Percentiles rank a stretch among this genome's conserved stretches.
Evolutionary conservation across 35 echinoderm and acorn worm genomes (phyloP).

Genomic region (Patiria miniata): DNA sequence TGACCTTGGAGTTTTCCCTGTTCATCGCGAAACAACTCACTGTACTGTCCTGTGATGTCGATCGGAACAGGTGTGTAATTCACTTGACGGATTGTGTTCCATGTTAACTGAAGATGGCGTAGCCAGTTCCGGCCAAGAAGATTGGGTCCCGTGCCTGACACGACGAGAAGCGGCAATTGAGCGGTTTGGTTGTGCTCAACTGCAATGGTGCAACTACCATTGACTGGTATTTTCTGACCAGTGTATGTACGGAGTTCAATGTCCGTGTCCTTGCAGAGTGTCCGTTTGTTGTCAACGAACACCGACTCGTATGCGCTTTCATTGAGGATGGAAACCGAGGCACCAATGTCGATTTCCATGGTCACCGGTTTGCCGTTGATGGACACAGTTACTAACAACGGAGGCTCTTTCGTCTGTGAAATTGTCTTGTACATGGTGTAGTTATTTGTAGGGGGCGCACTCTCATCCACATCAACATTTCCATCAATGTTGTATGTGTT

Average conservation of each 20-base stretch:
- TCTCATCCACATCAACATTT: not conserved
- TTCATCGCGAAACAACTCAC: constrained; percentile 8
- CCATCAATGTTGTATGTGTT: not conserved
- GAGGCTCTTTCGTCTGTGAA: not conserved
- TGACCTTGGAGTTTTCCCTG: constrained; percentile 35
- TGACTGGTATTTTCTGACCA: constrained; percentile 23
- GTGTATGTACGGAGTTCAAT: constrained; percentile 47
- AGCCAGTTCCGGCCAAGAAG: constrained; percentile 54
- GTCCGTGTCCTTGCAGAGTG: constrained; percentile 2
- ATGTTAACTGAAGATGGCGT: constrained; percentile 20
- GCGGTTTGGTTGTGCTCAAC: constrained; percentile 25
- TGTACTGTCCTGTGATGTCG: constrained; percentile 21
- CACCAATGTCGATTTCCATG: constrained; percentile 60
- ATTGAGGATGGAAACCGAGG: constrained; percentile 38
- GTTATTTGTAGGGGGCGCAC: not conserved
- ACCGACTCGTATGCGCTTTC: constrained; percentile 39
- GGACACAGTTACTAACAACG: not conserved
- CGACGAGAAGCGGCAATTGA: constrained; percentile 23
- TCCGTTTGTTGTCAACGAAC: not conserved
- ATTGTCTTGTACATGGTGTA: not conserved
- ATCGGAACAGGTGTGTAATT: not conserved
- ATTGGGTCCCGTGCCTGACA: constrained; percentile 27
- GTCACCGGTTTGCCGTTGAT: constrained; percentile 5
- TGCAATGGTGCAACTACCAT: constrained; percentile 37
- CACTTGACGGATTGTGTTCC: not conserved